A percentile compares a stretch with the other conserved stretches of the same genome.
These are phyloP conservation scores for Diachrysia chrysitis DNA, from an alignment of 2,888 invertebrate species.

Conservation along the genomic window DNA sequence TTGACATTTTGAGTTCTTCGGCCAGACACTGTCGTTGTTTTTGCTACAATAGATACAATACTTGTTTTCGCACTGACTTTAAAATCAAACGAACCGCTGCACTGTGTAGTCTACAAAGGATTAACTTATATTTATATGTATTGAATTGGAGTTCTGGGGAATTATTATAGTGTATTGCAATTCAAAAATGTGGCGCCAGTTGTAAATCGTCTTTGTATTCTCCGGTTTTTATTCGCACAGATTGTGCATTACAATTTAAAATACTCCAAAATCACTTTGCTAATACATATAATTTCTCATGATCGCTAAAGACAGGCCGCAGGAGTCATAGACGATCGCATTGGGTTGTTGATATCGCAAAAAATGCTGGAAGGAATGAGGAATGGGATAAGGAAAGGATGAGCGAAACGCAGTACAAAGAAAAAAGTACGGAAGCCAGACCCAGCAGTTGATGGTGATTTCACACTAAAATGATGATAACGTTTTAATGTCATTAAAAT, in stretches of 20 bases:
- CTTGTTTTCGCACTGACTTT: constrained; percentile 30
- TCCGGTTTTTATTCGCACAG: too few relatives aligned
- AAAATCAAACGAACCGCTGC: constrained; percentile 25
- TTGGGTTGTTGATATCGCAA: neutral
- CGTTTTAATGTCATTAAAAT: too few relatives aligned
- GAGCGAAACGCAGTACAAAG: too few relatives aligned
- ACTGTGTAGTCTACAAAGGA: constrained; percentile 27
- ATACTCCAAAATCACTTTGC: too few relatives aligned
- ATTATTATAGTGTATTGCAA: constrained; percentile 9
- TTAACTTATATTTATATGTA: constrained; percentile 31
- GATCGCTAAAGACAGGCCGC: neutral
- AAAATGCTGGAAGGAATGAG: too few relatives aligned
- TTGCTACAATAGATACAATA: constrained; percentile 25
- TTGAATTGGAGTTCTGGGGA: constrained; percentile 20
- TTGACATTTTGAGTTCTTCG: constrained; percentile 62
- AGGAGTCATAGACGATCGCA: neutral
- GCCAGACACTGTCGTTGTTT: constrained; percentile 38
- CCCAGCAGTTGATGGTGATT: too few relatives aligned
- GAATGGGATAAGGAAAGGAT: too few relatives aligned
- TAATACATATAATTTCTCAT: too few relatives aligned
- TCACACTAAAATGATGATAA: too few relatives aligned
- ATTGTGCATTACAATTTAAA: too few relatives aligned
- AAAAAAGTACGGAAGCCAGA: too few relatives aligned
- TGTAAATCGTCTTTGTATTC: neutral
- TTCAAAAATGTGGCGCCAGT: constrained; percentile 28